A percentile compares a stretch with the other conserved stretches of the same genome.
These are phyloP conservation scores for Cryptomyrus ogoouensis DNA, from an alignment of 2,113 vertebrate species.

Conservation along the genomic window DNA sequence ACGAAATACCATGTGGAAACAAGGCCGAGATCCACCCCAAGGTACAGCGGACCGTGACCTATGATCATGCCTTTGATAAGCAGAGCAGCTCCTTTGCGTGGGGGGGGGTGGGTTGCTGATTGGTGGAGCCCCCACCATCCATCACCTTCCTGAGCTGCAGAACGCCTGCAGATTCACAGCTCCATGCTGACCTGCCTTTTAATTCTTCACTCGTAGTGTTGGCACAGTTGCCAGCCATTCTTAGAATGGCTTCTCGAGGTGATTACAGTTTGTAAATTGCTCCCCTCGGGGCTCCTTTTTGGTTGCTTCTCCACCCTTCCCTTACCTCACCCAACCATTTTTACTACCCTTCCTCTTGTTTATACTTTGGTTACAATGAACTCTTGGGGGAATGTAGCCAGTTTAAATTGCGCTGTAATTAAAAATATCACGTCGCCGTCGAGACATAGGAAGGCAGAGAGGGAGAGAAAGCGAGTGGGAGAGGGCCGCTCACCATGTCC, in stretches of 20 bases:
- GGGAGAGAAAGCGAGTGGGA: neutral
- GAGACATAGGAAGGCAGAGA: neutral
- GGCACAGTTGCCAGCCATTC: neutral
- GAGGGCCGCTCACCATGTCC: constrained; percentile 74
- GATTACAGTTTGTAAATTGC: neutral
- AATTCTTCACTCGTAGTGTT: neutral
- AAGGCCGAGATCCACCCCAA: neutral
- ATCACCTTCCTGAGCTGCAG: neutral
- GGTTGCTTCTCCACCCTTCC: neutral
- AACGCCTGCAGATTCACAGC: neutral
- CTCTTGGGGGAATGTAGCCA: neutral
- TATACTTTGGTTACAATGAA: neutral
- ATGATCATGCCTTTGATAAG: neutral
- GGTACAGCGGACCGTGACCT: neutral
- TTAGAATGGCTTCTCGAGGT: neutral
- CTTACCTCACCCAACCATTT: neutral
- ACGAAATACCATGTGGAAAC: neutral
- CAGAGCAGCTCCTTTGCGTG: neutral
- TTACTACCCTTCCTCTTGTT: neutral
- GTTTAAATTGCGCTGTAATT: neutral
- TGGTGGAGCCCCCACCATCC: neutral
- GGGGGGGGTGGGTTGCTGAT: too few species aligned
- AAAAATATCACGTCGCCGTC: neutral
- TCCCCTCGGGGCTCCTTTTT: neutral
- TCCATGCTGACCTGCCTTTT: neutral